Evolutionary conservation across 1,140 invertebrate genomes (phyloP).

Genomic region (Sitobion miscanthi): DNA sequence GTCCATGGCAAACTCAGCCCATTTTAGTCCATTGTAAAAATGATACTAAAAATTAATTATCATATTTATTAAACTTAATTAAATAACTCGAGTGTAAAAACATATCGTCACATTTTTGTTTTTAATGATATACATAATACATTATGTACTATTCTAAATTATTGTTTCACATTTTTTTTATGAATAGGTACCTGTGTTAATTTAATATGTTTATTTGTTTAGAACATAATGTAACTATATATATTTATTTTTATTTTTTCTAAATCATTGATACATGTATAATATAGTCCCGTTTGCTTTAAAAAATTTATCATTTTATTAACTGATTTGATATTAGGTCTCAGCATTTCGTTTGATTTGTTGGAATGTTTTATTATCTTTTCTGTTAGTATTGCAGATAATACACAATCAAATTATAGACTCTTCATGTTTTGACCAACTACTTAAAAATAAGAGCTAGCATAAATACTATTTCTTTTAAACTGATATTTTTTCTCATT

Average conservation of each 20-base stretch:
- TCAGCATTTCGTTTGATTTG: neutral
- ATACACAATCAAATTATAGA: too few relatives aligned
- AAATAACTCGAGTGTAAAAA: neutral
- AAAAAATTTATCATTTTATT: neutral
- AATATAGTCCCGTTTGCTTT: neutral
- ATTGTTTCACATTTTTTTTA: too few relatives aligned
- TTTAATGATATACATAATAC: neutral
- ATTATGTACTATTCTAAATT: too few relatives aligned
- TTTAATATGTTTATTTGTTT: neutral
- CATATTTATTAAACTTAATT: too few relatives aligned
- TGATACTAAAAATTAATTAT: neutral
- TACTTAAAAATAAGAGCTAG: neutral
- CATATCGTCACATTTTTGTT: neutral
- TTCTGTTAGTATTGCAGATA: neutral
- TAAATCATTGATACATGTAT: neutral
- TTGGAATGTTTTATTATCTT: neutral
- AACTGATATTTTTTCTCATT: neutral
- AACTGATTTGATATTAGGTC: neutral
- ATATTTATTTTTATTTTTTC: neutral
- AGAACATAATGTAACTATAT: neutral
- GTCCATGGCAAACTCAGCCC: neutral
- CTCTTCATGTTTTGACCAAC: neutral
- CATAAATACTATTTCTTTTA: neutral
- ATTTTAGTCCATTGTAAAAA: too few relatives aligned
- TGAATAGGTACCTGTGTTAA: too few relatives aligned